Evolutionary conservation across 2,888 invertebrate species (phyloP).

Genomic region (Noctua janthe): DNA sequence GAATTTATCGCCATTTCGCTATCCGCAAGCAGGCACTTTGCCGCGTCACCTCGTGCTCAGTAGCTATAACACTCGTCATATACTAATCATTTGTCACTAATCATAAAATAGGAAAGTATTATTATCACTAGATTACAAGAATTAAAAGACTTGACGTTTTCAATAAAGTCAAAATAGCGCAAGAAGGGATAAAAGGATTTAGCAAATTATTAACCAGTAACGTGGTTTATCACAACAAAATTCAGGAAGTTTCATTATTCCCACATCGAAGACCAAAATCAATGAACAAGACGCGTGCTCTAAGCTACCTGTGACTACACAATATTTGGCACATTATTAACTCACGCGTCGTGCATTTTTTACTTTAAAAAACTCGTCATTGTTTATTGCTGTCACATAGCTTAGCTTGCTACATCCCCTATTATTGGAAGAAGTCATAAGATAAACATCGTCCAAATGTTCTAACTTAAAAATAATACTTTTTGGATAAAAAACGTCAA

Average conservation of each 20-base stretch:
- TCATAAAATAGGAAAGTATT: slow-evolving; percentile 66
- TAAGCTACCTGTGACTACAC: slow-evolving; percentile 81
- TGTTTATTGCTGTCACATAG: slow-evolving; percentile 23
- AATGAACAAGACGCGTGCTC: slow-evolving; percentile 64
- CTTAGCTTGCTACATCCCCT: slow-evolving; percentile 22
- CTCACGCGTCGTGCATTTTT: slow-evolving; percentile 70
- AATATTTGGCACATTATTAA: slow-evolving; percentile 88
- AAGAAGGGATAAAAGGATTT: slow-evolving; percentile 31
- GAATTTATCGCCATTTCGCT: slow-evolving; percentile 57
- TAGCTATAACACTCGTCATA: slow-evolving; percentile 35
- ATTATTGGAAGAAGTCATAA: slow-evolving; percentile 30
- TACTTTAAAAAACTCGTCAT: slow-evolving; percentile 52
- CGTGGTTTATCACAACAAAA: slow-evolving; percentile 55
- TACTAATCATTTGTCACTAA: slow-evolving; percentile 58
- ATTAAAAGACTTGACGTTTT: slow-evolving; percentile 60
- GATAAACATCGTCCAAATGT: slow-evolving; percentile 42
- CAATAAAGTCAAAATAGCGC: slow-evolving; percentile 50
- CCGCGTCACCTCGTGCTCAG: slow-evolving; percentile 27
- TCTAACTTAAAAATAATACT: slow-evolving; percentile 30
- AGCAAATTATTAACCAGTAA: slow-evolving; percentile 21
- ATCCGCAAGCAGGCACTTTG: slow-evolving; percentile 28
- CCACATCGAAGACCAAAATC: slow-evolving; percentile 35
- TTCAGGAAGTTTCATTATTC: slow-evolving; percentile 35
- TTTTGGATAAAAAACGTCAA: slow-evolving; percentile 45
- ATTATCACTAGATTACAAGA: slow-evolving; percentile 64